Base-by-base conservation (phyloP, 1,140 invertebrate species). In the Drosophila kikkawai region DNA sequence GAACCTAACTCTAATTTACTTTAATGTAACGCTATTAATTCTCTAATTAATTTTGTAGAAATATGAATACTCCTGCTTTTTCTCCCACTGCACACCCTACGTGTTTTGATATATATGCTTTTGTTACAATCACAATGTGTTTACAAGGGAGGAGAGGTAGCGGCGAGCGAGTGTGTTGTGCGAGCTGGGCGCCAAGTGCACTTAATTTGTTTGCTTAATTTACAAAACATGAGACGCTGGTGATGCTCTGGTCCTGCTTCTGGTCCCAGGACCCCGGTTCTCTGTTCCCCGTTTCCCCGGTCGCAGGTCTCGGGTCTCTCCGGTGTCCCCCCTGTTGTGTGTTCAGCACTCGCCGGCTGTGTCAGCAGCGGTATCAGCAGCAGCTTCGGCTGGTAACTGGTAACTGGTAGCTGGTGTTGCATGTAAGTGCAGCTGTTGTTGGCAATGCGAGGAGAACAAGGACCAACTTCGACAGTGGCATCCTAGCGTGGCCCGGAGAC, bases 121-220 rank as follows among this genome's bases (percentile, higher is more conserved):
- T 87, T 84, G 77, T 84, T 87, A 87, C 80, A 87, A 87, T 90
- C 84, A 85, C 85, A 88, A 90, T 84, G 84, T 88, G 84, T 90
- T 88, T 88, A 90, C 84, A 88, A 48, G 81, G 66, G 70, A 17
- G 11, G 75, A 2, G 81, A 48, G 67, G 60, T 55, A 87, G 73
- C 77, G 80, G 67, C 65, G 19, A 75, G 55, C 59, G 32, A 39
- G 63, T 67, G 71, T 74, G 65, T 59, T 74, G 65, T 59, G 58
- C 44, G 61, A 60, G 57, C 66, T 44, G 68, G 69, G 84, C 81
- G 85, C 84, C 86, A 91, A 91, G 86, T 91, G 86, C 86, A 91
- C 88, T 91, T 91, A 91, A 91, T 91, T 91, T 91, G 86, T 91
- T 91, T 91, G 86, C 80, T 91, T 91, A 91, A 91, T 91, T 91